phyloP scores from a whole-genome alignment of 2,888 invertebrate genomes.

The Muschampia plurimacula region DNA sequence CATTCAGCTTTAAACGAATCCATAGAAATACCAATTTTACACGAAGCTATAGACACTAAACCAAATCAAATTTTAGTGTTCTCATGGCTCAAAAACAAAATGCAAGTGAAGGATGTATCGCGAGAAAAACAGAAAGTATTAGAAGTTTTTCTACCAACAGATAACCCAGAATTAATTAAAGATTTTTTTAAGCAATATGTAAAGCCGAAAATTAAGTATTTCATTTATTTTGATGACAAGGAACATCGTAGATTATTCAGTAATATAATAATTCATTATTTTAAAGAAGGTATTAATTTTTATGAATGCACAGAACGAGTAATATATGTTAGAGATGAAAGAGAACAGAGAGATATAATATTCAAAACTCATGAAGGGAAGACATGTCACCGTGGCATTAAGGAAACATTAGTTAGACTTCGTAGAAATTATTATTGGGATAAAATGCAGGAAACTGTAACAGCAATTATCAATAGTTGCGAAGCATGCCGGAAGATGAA shows the following conservation, averaged over 20 bases:
- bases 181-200: conserved; percentile 40
- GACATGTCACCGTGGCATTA: conserved; percentile 39
- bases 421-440: conserved; percentile 36
- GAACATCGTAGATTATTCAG: conserved; percentile 37
- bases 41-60: conserved; percentile 42
- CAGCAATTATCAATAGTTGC: conserved; percentile 46
- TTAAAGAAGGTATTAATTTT: conserved; percentile 44
- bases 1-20: conserved; percentile 21
- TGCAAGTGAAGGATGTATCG: conserved; percentile 32
- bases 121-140: conserved; percentile 32
- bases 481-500: conserved; percentile 46
- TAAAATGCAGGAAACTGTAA: conserved; percentile 41
- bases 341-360: conserved; percentile 35
- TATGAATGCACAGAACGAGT: conserved; percentile 49
- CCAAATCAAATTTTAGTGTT: conserved; percentile 43
- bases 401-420: conserved; percentile 24
- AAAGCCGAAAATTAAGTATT: conserved; percentile 38
- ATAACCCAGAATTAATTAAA: conserved; percentile 39
- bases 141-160: conserved; percentile 32
- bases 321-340: conserved; percentile 26
- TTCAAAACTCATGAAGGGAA: conserved; percentile 37
- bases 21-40: conserved; percentile 19
- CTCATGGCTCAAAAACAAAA: conserved; percentile 30
- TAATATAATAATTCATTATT: conserved; percentile 38
- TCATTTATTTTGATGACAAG: conserved; percentile 46